Evolutionary conservation across 2,113 vertebrate species (phyloP).

Genomic region (Nothocercus nigrocapillus): DNA sequence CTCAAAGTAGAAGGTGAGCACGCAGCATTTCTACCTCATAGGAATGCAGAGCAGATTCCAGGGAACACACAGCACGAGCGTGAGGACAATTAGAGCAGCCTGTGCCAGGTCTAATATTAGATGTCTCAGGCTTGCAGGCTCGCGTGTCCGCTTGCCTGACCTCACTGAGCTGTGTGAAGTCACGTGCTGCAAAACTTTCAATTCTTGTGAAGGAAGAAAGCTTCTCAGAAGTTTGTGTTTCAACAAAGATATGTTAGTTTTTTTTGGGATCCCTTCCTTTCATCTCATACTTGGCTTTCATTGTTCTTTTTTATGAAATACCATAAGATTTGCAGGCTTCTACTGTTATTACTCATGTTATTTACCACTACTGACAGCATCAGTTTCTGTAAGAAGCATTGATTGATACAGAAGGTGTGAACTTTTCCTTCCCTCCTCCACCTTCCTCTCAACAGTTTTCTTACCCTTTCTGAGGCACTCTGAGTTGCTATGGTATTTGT

Average conservation of each 20-base stretch:
- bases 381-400: slow-evolving; percentile 56
- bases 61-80: neutral
- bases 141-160: neutral
- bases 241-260: neutral
- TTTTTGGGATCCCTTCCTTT: neutral
- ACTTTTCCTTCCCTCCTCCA: slow-evolving; percentile 3
- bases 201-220: neutral
- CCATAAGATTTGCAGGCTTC: neutral
- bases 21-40: accelerated
- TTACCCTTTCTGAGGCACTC: neutral
- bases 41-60: neutral
- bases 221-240: neutral
- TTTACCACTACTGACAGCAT: slow-evolving; percentile 30
- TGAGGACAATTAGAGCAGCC: accelerated
- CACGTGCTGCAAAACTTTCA: neutral
- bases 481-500: accelerated
- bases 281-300: neutral
- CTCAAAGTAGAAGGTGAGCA: neutral
- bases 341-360: slow-evolving; percentile 2
- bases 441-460: slow-evolving; percentile 15
- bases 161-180: neutral
- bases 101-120: neutral
- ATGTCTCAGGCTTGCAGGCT: neutral
- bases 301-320: slow-evolving; percentile 4
- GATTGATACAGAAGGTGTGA: slow-evolving; percentile 62